Conservation (phyloP, 2,113 vertebrate genomes). For the Strigops habroptila region DNA sequence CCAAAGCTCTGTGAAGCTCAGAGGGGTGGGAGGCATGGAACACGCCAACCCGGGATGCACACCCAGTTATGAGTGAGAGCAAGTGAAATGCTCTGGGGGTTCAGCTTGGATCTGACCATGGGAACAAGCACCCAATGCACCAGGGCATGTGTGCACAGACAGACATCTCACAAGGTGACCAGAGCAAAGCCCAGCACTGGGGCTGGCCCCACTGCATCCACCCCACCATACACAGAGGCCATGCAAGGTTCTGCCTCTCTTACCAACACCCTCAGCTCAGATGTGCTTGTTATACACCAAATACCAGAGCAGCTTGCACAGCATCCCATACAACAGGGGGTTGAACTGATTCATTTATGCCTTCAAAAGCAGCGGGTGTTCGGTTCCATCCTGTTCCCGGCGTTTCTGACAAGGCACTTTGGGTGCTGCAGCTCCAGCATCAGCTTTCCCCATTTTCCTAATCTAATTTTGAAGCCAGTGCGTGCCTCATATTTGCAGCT, state of each 20-base stretch:
- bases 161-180: not conserved
- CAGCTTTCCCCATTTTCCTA: not conserved
- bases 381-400: not conserved
- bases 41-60: accelerated
- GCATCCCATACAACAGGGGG: not conserved
- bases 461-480: not conserved
- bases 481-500: not conserved
- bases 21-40: not conserved
- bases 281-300: not conserved
- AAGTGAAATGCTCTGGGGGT: not conserved
- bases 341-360: not conserved
- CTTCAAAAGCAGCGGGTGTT: not conserved
- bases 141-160: accelerated
- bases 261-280: not conserved
- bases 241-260: not conserved
- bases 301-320: not conserved
- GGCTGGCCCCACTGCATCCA: accelerated
- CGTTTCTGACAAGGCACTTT: not conserved
- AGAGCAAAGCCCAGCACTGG: not conserved
- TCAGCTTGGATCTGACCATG: accelerated
- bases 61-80: not conserved
- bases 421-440: not conserved
- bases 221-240: not conserved
- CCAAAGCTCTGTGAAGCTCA: not conserved
- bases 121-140: not conserved